Conservation (phyloP, 2,113 vertebrate genomes). For the Tetraodon nigroviridis region DNA sequence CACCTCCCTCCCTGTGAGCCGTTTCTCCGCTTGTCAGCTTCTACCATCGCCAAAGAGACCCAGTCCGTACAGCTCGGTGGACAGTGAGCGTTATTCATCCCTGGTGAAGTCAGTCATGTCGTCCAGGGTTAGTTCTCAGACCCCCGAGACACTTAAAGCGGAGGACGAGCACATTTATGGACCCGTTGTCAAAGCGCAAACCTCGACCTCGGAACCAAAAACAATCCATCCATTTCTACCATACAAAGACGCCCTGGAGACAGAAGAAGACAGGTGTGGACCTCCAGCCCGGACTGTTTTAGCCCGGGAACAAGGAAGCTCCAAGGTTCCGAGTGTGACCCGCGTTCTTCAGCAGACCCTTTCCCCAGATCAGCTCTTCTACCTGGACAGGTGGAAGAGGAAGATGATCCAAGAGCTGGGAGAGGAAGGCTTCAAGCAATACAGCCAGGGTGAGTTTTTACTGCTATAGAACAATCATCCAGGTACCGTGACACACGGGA, state of each 20-base stretch:
- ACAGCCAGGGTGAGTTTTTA: slow-evolving; percentile 77
- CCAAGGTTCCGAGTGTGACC: slow-evolving; percentile 81
- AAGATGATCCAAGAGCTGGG: slow-evolving; percentile 86
- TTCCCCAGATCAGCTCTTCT: slow-evolving; percentile 80
- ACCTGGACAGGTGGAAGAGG: slow-evolving; percentile 87
- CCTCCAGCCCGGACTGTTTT: slow-evolving; percentile 73
- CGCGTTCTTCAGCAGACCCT: slow-evolving; percentile 87
- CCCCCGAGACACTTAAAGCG: slow-evolving; percentile 74
- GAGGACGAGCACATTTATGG: slow-evolving; percentile 82
- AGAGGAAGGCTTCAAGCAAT: slow-evolving; percentile 85
- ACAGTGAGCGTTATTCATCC: slow-evolving; percentile 81
- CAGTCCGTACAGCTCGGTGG: slow-evolving; percentile 79
- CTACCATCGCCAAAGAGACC: slow-evolving; percentile 70
- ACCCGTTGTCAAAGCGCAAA: slow-evolving; percentile 69
- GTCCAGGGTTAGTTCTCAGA: slow-evolving; percentile 71
- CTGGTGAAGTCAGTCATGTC: slow-evolving; percentile 82
- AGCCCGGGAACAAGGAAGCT: slow-evolving; percentile 35
- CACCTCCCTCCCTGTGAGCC: slow-evolving; percentile 18
- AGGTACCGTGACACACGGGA: background rate
- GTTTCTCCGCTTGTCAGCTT: slow-evolving; percentile 66
- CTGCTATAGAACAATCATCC: too few species aligned
- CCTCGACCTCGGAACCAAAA: slow-evolving; percentile 31
- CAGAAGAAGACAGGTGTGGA: slow-evolving; percentile 32
- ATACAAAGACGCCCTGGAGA: slow-evolving; percentile 42
- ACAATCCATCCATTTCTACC: slow-evolving; percentile 76